Evolutionary conservation across 2,888 invertebrate species (phyloP), one percentile per base, ranked within the genome.

Genomic region (Apotomis betuletana): DNA sequence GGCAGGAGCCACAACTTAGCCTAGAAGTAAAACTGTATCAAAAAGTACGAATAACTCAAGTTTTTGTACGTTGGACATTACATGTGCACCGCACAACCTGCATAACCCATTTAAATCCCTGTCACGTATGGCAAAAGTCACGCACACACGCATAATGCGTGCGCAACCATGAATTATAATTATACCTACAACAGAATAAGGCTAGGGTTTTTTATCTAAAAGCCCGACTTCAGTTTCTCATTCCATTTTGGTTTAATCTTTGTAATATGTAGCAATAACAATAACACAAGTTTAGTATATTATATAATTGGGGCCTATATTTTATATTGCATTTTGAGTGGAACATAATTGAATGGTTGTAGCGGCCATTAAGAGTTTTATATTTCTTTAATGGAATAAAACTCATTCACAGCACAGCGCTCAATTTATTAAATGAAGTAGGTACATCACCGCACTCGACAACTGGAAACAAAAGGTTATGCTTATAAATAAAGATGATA

Each of bases 401-500:
- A 57, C 54, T 62, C 64, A 60, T 65, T 60, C 72, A 76, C 74
- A 69, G 72, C 80, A 4, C 80, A 77, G 80, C 76, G 69, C 78
- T 79, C 79, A 80, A 80, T 81, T 82, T 81, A 82, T 82, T 80
- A 83, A 84, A 85, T 81, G 77, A 82, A 81, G 81, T 65, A 65
- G 27, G 57, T 80, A 82, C 81, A 83, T 78, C 80, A 81, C 79
- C 75, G 80, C 83, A 84, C 84, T 84, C 83, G 84, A 85, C 78
- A 83, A 84, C 82, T 84, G 87, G 88, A 89, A 90, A 90, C 88
- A 90, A 91, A 90, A 88, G 87, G 89, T 89, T 89, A 90, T 88
- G 81, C 87, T 85, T 88, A 92, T 91, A 93, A 92, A 92, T 89
- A 91, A 90, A 90, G 87, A 90, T 83, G 85, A 92, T 91, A 92